These are phyloP conservation scores for Drosophila novamexicana DNA, from an alignment of 1,140 invertebrate species.

Conservation along the genomic window DNA sequence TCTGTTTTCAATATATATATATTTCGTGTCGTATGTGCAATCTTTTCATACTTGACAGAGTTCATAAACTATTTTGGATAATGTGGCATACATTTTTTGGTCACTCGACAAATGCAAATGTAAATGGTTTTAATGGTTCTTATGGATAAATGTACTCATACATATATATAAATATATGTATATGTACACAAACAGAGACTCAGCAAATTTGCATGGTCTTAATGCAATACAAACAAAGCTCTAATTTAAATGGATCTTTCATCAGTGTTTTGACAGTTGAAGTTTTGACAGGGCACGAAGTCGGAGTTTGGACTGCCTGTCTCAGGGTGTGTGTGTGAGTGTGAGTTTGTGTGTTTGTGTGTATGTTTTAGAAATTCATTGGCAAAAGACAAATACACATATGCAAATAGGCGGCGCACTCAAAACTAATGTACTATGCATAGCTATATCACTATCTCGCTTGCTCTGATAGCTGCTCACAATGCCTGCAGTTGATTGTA, in stretches of 20 bases:
- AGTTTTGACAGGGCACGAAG: slow-evolving; percentile 60
- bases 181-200: slow-evolving; percentile 27
- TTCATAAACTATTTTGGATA: slow-evolving; percentile 19
- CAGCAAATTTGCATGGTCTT: slow-evolving; percentile 63
- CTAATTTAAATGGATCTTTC: slow-evolving; percentile 75
- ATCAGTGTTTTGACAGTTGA: slow-evolving; percentile 80
- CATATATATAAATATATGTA: slow-evolving; percentile 21
- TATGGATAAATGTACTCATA: slow-evolving; percentile 23
- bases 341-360: slow-evolving; percentile 4
- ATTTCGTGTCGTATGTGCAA: slow-evolving; percentile 27
- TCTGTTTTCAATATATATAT: neutral
- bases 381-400: slow-evolving; percentile 80
- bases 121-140: neutral
- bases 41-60: slow-evolving; percentile 9
- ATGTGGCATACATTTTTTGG: slow-evolving; percentile 29
- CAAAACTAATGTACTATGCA: slow-evolving; percentile 78
- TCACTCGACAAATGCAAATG: slow-evolving; percentile 12
- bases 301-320: slow-evolving; percentile 1
- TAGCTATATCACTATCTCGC: slow-evolving; percentile 25
- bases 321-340: neutral
- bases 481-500: slow-evolving; percentile 74
- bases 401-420: slow-evolving; percentile 75
- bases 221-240: slow-evolving; percentile 77
- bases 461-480: slow-evolving; percentile 28
- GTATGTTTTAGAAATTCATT: slow-evolving; percentile 75